Evolutionary conservation across 2,797 vertebrate species (phyloP).

Genomic region (Coracias cyanogaster): DNA sequence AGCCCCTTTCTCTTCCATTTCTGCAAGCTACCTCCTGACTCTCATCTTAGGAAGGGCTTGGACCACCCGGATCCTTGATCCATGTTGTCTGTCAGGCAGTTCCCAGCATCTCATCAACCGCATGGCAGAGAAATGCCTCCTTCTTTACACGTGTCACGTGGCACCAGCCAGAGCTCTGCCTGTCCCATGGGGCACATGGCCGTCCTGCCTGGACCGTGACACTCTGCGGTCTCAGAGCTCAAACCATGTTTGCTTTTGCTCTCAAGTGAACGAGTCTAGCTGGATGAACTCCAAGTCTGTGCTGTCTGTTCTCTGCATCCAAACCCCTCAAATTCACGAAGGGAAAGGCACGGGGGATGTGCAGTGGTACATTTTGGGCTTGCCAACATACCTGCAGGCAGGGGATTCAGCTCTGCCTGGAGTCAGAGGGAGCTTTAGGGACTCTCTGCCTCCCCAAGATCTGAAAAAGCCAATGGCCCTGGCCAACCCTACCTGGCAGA

Average conservation of each 20-base stretch:
- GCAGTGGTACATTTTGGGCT: background rate
- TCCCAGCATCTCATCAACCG: background rate
- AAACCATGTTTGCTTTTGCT: background rate
- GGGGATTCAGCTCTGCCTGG: background rate
- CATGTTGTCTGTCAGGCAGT: background rate
- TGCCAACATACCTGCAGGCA: background rate
- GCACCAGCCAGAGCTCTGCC: constrained; percentile 30
- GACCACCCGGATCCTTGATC: background rate
- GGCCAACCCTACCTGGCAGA: background rate
- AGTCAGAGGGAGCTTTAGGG: background rate
- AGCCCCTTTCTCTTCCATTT: background rate
- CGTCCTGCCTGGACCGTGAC: background rate
- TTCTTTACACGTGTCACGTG: background rate
- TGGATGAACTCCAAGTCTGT: background rate
- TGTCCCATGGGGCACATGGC: background rate
- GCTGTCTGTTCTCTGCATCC: background rate
- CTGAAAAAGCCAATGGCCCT: background rate
- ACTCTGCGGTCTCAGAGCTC: background rate
- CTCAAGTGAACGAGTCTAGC: background rate
- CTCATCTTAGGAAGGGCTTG: background rate
- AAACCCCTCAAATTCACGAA: background rate
- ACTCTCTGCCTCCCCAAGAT: background rate
- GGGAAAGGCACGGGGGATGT: background rate
- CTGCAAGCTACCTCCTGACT: background rate
- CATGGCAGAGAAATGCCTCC: background rate